phyloP scores from a whole-genome alignment of 1,140 invertebrate species.

The Cotesia chilonis region DNA sequence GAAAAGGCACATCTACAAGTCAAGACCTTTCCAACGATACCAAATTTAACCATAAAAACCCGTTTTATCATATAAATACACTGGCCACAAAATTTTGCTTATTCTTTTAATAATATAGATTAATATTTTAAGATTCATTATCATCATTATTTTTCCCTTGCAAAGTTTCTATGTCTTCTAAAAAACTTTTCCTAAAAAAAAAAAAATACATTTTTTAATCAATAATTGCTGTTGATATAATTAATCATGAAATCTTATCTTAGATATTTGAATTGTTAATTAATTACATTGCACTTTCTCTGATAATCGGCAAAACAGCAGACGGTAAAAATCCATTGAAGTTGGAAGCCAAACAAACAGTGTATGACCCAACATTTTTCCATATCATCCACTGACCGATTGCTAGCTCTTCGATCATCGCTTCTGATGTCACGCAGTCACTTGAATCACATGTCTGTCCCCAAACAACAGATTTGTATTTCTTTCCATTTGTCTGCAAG shows the following conservation, averaged over 20 bases:
- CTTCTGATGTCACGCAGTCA: conserved; percentile 68
- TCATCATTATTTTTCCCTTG: conserved; percentile 5
- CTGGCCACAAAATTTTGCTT: too few relatives aligned
- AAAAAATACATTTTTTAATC: not conserved
- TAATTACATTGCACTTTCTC: conserved; percentile 47
- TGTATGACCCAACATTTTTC: conserved; percentile 72
- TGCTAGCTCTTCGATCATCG: conserved; percentile 64
- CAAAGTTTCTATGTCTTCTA: not conserved
- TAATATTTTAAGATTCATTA: not conserved
- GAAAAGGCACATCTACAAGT: too few relatives aligned
- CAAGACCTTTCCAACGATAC: too few relatives aligned
- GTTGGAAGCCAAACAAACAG: conserved; percentile 63
- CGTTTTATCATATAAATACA: too few relatives aligned
- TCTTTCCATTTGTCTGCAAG: conserved; percentile 41
- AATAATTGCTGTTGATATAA: not conserved
- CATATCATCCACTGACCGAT: conserved; percentile 71
- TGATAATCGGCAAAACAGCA: conserved; percentile 56
- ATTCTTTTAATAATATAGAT: too few relatives aligned
- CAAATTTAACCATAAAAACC: too few relatives aligned
- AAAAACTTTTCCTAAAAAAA: conserved; percentile 7
- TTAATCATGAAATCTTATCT: conserved; percentile 22
- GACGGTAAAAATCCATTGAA: conserved; percentile 71
- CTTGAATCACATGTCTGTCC: conserved; percentile 75
- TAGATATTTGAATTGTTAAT: not conserved
- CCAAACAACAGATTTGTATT: conserved; percentile 66